Evolutionary conservation across 2,797 vertebrate genomes (phyloP), one percentile per base, ranked within the genome.

Genomic region (Tenualosa ilisha): DNA sequence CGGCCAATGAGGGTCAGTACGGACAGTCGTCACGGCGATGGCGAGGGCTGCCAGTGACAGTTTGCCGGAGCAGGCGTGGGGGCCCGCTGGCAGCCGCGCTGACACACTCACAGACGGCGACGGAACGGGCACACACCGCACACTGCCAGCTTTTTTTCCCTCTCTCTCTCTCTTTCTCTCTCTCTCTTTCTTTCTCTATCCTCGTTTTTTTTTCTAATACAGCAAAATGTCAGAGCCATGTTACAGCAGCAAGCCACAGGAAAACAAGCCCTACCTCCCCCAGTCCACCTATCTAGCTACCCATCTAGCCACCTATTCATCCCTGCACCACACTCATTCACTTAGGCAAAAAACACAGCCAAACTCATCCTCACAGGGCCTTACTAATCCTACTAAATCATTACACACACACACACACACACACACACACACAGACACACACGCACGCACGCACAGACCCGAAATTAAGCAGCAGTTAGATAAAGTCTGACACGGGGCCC

Each of bases 1-100:
- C 94, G 91, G 91, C 90, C 92, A 94, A 94, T 90, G 93, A 89
- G 72, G 93, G 93, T 95, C 84, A 86, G 93, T 93, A 93, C 94
- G 85, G 93, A 95, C 94, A 95, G 94, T 92, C 93, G 91, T 85
- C 83, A 56, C 83, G 68, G 65, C 26, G 65, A 40, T 0, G 68
- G 90, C 92, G 93, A 79, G 94, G 90, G 85, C 87, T 91, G 94
- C 89, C 88, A 50, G 91, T 94, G 94, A 94, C 92, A 93, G 92
- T 88, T 79, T 88, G 91, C 89, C 17, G 31, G 90, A 91, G 90
- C 91, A 93, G 93, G 93, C 95, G 93, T 92, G 91, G 89, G 5
- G 89, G 15, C 17, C 40, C 17, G 26, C 90, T 93, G 94, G 89
- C 93, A 93, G 90, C 85, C 87, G 90, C 91, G 89, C 86, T 89